Percentiles rank a stretch among this genome's conserved stretches.
These are phyloP conservation scores for Heterohyrax brucei DNA, from an alignment of 2,797 vertebrate genomes.

Conservation along the genomic window DNA sequence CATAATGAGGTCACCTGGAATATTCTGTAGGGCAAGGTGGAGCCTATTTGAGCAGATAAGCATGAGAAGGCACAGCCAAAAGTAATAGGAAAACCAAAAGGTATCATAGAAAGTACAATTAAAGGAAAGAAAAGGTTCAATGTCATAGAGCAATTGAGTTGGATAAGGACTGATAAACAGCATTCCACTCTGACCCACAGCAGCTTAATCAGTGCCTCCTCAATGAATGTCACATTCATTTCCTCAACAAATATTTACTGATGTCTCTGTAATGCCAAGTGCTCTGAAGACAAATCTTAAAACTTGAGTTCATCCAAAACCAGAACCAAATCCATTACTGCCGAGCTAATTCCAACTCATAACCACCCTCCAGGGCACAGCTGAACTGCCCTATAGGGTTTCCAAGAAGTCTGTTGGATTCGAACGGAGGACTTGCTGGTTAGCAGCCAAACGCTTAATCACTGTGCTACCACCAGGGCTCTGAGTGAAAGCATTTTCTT, in stretches of 20 bases:
- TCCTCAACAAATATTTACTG: conserved; percentile 33
- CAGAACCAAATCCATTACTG: too few relatives aligned
- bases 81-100: not conserved
- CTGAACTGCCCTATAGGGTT: too few relatives aligned
- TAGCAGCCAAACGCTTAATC: too few relatives aligned
- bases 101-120: not conserved
- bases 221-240: not conserved
- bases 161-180: not conserved
- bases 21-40: not conserved
- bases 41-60: not conserved
- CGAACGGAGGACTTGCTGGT: too few relatives aligned
- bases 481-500: not conserved
- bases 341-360: too few relatives aligned
- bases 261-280: not conserved
- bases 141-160: not conserved
- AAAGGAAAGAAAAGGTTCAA: not conserved
- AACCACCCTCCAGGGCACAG: too few relatives aligned
- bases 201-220: not conserved
- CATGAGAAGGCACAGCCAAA: not conserved
- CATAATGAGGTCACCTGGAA: not conserved
- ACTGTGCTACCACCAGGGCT: too few relatives aligned
- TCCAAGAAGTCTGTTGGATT: too few relatives aligned
- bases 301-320: not conserved
- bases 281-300: not conserved
- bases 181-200: not conserved